phyloP scores from a whole-genome alignment of 2,888 invertebrate species.

The Hydriomena furcata region DNA sequence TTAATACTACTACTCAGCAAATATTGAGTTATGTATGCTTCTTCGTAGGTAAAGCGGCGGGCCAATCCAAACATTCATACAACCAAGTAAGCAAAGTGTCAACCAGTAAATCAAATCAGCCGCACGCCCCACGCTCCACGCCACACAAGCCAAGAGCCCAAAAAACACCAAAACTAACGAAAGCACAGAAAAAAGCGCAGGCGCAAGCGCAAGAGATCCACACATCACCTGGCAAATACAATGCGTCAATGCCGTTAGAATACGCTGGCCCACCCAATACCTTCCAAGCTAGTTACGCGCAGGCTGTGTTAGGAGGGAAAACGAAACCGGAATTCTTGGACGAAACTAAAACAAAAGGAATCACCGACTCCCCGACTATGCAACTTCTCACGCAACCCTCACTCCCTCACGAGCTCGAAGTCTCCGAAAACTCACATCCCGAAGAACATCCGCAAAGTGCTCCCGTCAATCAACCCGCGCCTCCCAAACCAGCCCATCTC shows the following conservation, averaged over 20 bases:
- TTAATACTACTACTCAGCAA: not conserved
- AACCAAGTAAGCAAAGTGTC: constrained; percentile 82
- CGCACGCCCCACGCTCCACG: constrained; percentile 53
- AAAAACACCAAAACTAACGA: constrained; percentile 50
- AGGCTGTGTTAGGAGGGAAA: constrained; percentile 66
- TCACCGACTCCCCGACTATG: constrained; percentile 69
- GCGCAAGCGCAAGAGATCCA: constrained; percentile 56
- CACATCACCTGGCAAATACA: constrained; percentile 59
- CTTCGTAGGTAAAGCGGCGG: constrained; percentile 70
- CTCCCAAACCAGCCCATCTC: constrained; percentile 69
- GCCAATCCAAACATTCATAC: constrained; percentile 79
- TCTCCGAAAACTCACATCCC: constrained; percentile 56
- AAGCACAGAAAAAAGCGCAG: constrained; percentile 61
- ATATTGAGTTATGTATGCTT: constrained; percentile 13
- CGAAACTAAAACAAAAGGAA: constrained; percentile 61
- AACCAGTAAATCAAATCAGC: constrained; percentile 74
- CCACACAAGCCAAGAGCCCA: constrained; percentile 61
- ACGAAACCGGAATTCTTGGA: constrained; percentile 65
- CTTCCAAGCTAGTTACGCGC: constrained; percentile 78
- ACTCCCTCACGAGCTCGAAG: constrained; percentile 62
- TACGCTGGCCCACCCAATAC: constrained; percentile 69
- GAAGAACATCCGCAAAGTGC: constrained; percentile 66
- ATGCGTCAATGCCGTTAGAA: constrained; percentile 57
- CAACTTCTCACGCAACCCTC: constrained; percentile 69
- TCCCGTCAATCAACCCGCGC: constrained; percentile 52